These are phyloP conservation scores for Engraulis encrasicolus DNA, from an alignment of 2,113 vertebrate genomes.

Conservation along the genomic window DNA sequence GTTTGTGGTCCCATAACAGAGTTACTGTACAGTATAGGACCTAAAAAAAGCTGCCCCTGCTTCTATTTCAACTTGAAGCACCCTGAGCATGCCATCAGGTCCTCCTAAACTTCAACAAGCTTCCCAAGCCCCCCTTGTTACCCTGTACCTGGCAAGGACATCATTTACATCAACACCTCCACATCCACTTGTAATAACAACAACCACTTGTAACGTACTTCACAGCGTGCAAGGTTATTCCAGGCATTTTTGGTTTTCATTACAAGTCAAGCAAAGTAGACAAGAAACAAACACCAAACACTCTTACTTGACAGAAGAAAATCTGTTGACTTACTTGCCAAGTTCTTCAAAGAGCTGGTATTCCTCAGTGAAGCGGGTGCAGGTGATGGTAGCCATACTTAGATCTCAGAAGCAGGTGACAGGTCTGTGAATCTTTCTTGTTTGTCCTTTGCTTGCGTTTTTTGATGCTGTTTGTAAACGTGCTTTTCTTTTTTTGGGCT, in stretches of 20 bases:
- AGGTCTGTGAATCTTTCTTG: background rate
- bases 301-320: no score
- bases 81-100: background rate
- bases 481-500: background rate
- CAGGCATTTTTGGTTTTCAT: background rate
- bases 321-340: constrained; percentile 85
- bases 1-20: background rate
- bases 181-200: background rate
- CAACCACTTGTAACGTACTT: background rate
- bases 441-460: background rate
- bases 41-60: background rate
- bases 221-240: background rate
- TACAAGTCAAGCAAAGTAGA: no score
- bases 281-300: background rate
- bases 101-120: background rate
- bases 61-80: background rate
- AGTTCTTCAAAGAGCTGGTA: constrained; percentile 92
- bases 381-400: constrained; percentile 91
- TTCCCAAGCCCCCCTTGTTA: background rate
- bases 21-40: background rate
- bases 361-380: constrained; percentile 90
- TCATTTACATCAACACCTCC: background rate
- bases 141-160: background rate
- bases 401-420: constrained; percentile 39
- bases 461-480: constrained; percentile 13